phyloP scores from a whole-genome alignment of 1,140 invertebrate species.

The Zaprionus nigranus region DNA sequence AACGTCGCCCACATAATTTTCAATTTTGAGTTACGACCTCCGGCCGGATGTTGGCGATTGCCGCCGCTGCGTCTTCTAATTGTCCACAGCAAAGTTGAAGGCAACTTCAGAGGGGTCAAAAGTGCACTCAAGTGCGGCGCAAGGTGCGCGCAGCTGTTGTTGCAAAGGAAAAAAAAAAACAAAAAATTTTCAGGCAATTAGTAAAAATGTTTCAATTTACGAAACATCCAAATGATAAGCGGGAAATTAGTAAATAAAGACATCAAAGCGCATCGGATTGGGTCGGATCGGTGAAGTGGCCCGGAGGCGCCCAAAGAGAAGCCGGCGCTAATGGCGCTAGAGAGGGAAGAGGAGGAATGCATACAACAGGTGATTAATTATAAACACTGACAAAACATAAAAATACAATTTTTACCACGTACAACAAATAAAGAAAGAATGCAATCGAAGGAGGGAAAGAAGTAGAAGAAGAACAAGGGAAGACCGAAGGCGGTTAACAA shows the following conservation, averaged over 20 bases:
- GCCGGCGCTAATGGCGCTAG: slow-evolving; percentile 78
- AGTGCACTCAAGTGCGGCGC: slow-evolving; percentile 67
- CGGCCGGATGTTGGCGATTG: slow-evolving; percentile 76
- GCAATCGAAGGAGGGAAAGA: not conserved
- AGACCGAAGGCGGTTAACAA: slow-evolving; percentile 44
- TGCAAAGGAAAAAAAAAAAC: slow-evolving; percentile 17
- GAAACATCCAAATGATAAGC: slow-evolving; percentile 80
- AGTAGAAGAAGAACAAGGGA: not conserved
- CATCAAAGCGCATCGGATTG: slow-evolving; percentile 64
- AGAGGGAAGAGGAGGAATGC: slow-evolving; percentile 31
- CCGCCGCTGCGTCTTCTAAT: slow-evolving; percentile 60
- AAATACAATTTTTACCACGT: slow-evolving; percentile 77
- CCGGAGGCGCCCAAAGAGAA: slow-evolving; percentile 40
- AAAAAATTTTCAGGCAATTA: slow-evolving; percentile 79
- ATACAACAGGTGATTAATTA: slow-evolving; percentile 82
- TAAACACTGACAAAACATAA: slow-evolving; percentile 82
- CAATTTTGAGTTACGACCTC: slow-evolving; percentile 70
- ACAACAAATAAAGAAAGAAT: slow-evolving; percentile 59
- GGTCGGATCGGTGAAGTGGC: too few relatives aligned
- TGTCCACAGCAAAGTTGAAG: slow-evolving; percentile 36
- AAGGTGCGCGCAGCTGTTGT: slow-evolving; percentile 46
- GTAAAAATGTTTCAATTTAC: slow-evolving; percentile 82
- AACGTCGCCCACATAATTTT: slow-evolving; percentile 81
- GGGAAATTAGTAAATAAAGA: slow-evolving; percentile 83
- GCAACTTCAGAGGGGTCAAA: slow-evolving; percentile 47